Evolutionary conservation across 2,113 vertebrate species (phyloP).

Genomic region (Arizona elegans): DNA sequence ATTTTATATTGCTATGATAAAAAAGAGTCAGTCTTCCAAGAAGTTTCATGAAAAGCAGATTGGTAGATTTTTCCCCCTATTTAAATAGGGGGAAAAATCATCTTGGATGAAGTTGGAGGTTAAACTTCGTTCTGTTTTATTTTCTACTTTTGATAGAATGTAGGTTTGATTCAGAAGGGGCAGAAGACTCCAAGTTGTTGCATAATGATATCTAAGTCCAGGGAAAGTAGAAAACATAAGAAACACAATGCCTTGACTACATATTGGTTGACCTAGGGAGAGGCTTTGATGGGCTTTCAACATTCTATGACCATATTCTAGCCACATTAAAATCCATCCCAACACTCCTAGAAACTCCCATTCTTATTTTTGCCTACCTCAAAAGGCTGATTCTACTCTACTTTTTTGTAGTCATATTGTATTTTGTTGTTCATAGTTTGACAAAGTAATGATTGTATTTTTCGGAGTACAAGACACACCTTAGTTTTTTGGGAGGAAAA

Average conservation of each 20-base stretch:
- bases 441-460: neutral
- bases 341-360: neutral
- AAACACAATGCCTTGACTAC: neutral
- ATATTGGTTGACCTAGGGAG: neutral
- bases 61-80: neutral
- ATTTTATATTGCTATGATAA: neutral
- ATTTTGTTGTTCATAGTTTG: neutral
- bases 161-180: neutral
- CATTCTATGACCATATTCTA: neutral
- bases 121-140: neutral
- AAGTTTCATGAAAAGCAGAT: neutral
- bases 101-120: neutral
- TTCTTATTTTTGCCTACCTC: neutral
- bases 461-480: too few relatives aligned
- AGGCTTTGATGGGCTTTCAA: neutral
- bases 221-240: neutral
- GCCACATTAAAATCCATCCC: neutral
- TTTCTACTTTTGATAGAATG: neutral
- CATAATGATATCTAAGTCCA: neutral
- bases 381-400: neutral
- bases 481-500: too few relatives aligned
- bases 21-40: neutral
- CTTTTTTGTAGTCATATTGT: neutral
- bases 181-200: neutral
- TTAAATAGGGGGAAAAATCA: too few relatives aligned